These are phyloP conservation scores for Crenichthys baileyi DNA, from an alignment of 2,797 vertebrate genomes.

Conservation along the genomic window DNA sequence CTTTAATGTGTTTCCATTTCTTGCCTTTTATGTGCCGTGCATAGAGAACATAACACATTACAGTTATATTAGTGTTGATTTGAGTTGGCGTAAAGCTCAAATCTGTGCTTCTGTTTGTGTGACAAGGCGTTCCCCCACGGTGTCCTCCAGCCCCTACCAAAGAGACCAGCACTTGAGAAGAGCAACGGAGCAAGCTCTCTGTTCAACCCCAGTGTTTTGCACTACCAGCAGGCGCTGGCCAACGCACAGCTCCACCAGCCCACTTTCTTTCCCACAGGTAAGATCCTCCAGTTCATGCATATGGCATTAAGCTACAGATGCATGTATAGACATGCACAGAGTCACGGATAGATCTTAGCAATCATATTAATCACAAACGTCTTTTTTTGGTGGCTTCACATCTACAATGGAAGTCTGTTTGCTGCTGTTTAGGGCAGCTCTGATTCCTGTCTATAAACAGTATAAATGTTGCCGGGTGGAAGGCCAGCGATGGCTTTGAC, in stretches of 20 bases:
- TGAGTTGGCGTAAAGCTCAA: conserved; percentile 35
- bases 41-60: conserved; percentile 59
- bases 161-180: conserved; percentile 98
- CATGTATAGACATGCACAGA: conserved; percentile 8
- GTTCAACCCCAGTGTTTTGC: conserved; percentile 96
- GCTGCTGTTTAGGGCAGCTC: not conserved
- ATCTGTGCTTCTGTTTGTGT: conserved; percentile 45
- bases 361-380: not conserved
- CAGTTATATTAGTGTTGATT: conserved; percentile 28
- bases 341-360: conserved; percentile 4
- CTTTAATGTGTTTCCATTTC: conserved; percentile 70
- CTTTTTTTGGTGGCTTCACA: not conserved
- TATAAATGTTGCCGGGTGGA: conserved; percentile 35
- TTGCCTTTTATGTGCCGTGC: conserved; percentile 71
- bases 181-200: conserved; percentile 91
- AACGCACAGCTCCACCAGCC: conserved; percentile 95
- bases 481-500: conserved; percentile 40
- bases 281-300: conserved; percentile 4
- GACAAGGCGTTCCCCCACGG: conserved; percentile 93
- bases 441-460: conserved; percentile 34
- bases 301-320: conserved; percentile 11
- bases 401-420: not conserved
- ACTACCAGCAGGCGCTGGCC: conserved; percentile 98
- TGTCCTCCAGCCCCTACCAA: conserved; percentile 97
- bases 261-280: conserved; percentile 93